phyloP scores from a whole-genome alignment of 2,113 vertebrate genomes.

The Orcinus orca region DNA sequence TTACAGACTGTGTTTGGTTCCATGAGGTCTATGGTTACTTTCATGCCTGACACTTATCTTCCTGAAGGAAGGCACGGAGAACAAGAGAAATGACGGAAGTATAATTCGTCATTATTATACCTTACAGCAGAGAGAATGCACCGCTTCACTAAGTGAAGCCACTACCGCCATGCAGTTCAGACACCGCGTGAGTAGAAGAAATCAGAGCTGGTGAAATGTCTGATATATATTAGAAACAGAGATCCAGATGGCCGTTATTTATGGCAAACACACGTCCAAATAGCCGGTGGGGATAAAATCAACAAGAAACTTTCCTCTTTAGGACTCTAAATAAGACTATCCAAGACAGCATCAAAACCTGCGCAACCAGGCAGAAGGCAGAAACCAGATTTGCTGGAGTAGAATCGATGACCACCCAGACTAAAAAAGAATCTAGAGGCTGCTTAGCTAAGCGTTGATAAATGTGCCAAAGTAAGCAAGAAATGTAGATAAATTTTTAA shows the following conservation, averaged over 20 bases:
- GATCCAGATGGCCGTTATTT: not conserved
- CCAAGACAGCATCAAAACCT: not conserved
- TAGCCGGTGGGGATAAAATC: not conserved
- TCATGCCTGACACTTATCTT: not conserved
- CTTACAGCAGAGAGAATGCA: not conserved
- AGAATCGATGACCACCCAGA: not conserved
- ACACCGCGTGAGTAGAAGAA: not conserved
- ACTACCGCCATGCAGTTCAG: not conserved
- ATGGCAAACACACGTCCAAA: constrained; percentile 5
- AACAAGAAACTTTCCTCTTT: not conserved
- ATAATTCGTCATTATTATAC: no score
- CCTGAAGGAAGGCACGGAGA: not conserved
- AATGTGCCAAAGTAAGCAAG: not conserved
- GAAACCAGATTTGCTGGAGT: not conserved
- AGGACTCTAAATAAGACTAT: not conserved
- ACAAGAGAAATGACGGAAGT: not conserved
- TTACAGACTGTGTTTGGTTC: not conserved
- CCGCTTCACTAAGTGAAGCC: not conserved
- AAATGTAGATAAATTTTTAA: not conserved
- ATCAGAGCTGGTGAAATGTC: not conserved
- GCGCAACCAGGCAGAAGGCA: not conserved
- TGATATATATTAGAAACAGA: not conserved
- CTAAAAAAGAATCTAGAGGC: not conserved
- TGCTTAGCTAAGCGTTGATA: not conserved
- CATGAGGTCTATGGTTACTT: not conserved